Evolutionary conservation across 2,797 vertebrate genomes (phyloP).

Genomic region (Dromococcyx pavoninus): DNA sequence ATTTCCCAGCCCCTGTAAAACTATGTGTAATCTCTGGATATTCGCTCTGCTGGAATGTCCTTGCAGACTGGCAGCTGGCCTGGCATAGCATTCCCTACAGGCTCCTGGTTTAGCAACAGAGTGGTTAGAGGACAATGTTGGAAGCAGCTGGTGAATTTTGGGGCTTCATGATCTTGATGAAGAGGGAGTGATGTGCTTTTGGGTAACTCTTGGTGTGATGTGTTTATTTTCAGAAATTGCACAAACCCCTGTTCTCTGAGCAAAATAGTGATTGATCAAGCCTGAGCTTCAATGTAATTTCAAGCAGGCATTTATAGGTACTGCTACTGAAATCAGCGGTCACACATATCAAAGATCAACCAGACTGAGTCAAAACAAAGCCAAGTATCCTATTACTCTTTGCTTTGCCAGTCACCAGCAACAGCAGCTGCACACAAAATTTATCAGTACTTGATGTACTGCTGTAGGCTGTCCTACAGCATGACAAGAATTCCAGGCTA

Average conservation of each 20-base stretch:
- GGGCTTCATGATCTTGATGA: neutral
- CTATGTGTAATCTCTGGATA: accelerated
- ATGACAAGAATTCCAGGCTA: neutral
- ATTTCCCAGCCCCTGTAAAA: neutral
- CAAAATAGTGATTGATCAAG: neutral
- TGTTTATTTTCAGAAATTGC: conserved; percentile 19
- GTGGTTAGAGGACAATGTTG: neutral
- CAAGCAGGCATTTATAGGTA: neutral
- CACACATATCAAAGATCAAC: neutral
- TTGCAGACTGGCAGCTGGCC: neutral
- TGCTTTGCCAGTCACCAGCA: neutral
- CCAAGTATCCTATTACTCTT: neutral
- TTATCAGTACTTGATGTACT: neutral
- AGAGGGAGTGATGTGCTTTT: neutral
- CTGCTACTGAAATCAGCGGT: conserved; percentile 1
- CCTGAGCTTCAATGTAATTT: conserved; percentile 13
- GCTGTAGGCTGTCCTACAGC: neutral
- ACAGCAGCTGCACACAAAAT: neutral
- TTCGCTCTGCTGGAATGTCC: neutral
- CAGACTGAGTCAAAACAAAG: conserved; percentile 33
- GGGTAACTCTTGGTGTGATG: neutral
- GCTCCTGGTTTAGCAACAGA: neutral
- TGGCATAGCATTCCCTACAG: neutral
- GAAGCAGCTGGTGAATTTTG: neutral
- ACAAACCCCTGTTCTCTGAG: neutral